Conservation (phyloP, 2,888 invertebrate genomes). For the Orthosia cruda region DNA sequence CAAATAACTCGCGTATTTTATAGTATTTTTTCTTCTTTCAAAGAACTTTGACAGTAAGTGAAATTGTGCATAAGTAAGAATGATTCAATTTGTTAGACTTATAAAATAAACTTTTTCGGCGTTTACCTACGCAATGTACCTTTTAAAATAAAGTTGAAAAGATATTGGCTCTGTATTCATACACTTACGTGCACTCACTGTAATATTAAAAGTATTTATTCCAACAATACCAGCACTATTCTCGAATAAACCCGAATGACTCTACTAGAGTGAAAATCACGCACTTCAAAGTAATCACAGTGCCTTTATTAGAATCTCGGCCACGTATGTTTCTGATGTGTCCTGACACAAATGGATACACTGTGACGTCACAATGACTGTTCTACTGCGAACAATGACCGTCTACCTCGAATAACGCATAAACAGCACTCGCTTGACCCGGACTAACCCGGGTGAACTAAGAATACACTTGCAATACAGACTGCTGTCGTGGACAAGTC, state of each 20-base stretch:
- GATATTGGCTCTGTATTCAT: neutral
- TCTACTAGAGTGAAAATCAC: constrained; percentile 45
- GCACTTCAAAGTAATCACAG: constrained; percentile 45
- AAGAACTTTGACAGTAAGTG: constrained; percentile 40
- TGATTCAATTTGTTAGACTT: constrained; percentile 31
- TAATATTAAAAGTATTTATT: neutral
- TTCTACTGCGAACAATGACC: constrained; percentile 47
- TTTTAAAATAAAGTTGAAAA: constrained; percentile 7
- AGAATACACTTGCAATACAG: neutral
- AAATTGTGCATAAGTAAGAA: constrained; percentile 42
- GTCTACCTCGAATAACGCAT: constrained; percentile 25
- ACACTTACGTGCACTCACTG: neutral
- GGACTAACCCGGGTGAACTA: neutral
- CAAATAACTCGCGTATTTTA: constrained; percentile 42
- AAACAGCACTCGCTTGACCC: constrained; percentile 33
- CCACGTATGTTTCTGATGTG: constrained; percentile 60
- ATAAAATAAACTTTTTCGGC: constrained; percentile 16
- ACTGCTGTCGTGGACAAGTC: neutral
- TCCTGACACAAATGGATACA: constrained; percentile 53
- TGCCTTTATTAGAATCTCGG: constrained; percentile 50
- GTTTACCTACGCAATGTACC: neutral
- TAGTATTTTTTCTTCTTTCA: constrained; percentile 45
- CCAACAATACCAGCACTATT: neutral
- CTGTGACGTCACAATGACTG: constrained; percentile 25
- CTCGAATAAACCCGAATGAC: constrained; percentile 26